Evolutionary conservation across 2,888 invertebrate genomes (phyloP).

Genomic region (Catocala fraxini): DNA sequence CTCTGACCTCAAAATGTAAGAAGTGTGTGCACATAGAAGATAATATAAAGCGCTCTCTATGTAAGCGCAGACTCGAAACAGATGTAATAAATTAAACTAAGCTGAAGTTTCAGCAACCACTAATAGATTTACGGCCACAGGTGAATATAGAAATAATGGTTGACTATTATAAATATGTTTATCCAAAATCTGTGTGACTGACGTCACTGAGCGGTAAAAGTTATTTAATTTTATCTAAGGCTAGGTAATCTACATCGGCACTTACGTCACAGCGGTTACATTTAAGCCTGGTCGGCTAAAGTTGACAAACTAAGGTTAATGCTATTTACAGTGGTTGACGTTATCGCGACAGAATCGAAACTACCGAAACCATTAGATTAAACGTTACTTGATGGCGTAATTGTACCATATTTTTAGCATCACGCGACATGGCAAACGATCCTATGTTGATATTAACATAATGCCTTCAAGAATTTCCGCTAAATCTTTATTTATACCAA

Average conservation of each 20-base stretch:
- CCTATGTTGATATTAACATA: constrained; percentile 30
- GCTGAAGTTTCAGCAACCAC: constrained; percentile 25
- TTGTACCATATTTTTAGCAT: constrained; percentile 55
- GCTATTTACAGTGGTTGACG: constrained; percentile 78
- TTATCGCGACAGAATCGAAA: constrained; percentile 74
- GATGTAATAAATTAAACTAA: constrained; percentile 2
- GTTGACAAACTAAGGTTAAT: constrained; percentile 73
- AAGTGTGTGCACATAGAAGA: too few species aligned
- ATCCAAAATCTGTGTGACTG: constrained; percentile 25
- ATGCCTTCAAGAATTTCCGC: constrained; percentile 15
- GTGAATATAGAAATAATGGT: too few species aligned
- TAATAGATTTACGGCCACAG: background rate
- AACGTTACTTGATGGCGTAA: constrained; percentile 55
- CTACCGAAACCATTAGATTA: constrained; percentile 77
- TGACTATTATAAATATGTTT: too few species aligned
- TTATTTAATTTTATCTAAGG: constrained; percentile 68
- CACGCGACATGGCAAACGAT: constrained; percentile 29
- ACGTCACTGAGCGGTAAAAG: constrained; percentile 36
- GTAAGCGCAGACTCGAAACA: too few species aligned
- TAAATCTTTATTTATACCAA: background rate
- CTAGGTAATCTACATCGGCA: constrained; percentile 67
- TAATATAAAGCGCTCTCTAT: too few species aligned
- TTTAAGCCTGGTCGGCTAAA: constrained; percentile 70
- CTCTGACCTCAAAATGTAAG: too few species aligned
- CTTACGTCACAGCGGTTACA: constrained; percentile 71